Evolutionary conservation across 2,113 vertebrate genomes (phyloP).

Genomic region (Hippopotamus amphibius): DNA sequence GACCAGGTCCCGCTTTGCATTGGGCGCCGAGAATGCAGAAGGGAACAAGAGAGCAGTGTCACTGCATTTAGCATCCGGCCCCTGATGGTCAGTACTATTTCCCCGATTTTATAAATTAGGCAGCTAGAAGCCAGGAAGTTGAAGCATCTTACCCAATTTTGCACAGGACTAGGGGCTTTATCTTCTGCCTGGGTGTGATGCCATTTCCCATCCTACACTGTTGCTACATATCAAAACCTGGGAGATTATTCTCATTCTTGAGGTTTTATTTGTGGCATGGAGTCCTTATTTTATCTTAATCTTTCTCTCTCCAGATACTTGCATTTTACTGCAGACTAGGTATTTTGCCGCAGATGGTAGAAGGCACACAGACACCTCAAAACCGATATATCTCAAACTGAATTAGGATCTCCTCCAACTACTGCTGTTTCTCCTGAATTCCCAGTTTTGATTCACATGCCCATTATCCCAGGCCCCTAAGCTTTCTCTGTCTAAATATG

Average conservation of each 20-base stretch:
- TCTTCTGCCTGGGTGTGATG: background rate
- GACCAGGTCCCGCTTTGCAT: background rate
- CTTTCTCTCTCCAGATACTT: background rate
- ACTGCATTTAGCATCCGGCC: background rate
- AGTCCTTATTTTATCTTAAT: background rate
- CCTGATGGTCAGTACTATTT: background rate
- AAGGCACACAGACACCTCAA: background rate
- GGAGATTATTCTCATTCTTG: background rate
- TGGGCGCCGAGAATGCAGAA: background rate
- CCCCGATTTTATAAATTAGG: background rate
- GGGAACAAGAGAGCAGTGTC: fast-evolving
- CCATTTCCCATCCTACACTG: background rate
- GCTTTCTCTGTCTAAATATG: background rate
- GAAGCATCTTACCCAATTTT: background rate
- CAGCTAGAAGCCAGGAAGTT: background rate
- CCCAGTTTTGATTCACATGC: background rate
- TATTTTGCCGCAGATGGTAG: background rate
- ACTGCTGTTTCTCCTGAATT: background rate
- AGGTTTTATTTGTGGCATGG: background rate
- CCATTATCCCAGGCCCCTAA: background rate
- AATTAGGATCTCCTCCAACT: background rate
- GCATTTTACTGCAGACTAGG: background rate
- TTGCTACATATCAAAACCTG: background rate
- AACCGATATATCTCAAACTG: background rate
- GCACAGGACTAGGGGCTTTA: background rate